phyloP scores from a whole-genome alignment of 2,797 vertebrate genomes.

The Bryconaethiops microstoma region DNA sequence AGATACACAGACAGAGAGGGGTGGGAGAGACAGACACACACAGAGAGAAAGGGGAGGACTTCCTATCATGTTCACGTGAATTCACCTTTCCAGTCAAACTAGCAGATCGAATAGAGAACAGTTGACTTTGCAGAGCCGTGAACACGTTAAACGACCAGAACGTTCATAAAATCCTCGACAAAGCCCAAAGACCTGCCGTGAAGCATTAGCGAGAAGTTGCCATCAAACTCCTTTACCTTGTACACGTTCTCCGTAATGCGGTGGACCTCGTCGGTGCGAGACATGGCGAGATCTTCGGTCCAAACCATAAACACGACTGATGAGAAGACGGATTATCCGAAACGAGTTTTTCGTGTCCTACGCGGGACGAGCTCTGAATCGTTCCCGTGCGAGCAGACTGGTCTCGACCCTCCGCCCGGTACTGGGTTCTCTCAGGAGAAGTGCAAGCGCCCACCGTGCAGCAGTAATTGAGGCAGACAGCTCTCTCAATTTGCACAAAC shows the following conservation, averaged over 20 bases:
- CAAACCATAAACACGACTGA: conserved; percentile 84
- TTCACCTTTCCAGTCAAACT: neutral
- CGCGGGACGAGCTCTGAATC: conserved; percentile 32
- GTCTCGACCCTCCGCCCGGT: neutral
- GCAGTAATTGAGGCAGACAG: neutral
- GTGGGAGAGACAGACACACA: too few species aligned
- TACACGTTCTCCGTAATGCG: conserved; percentile 96
- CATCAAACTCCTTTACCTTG: conserved; percentile 84
- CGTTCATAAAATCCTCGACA: neutral
- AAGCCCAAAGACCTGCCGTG: neutral
- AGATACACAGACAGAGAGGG: too few species aligned
- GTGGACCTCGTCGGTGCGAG: conserved; percentile 97
- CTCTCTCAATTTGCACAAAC: neutral
- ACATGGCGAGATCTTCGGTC: conserved; percentile 87
- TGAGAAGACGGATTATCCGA: conserved; percentile 60
- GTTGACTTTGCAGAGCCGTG: neutral
- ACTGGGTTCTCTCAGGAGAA: conserved; percentile 12
- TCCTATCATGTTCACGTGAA: neutral
- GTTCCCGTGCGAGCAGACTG: conserved; percentile 5
- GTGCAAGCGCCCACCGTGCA: conserved; percentile 33
- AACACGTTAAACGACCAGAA: too few species aligned
- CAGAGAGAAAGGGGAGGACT: too few species aligned
- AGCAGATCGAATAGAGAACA: neutral
- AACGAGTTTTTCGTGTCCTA: conserved; percentile 51
- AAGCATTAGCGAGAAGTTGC: conserved; percentile 66